Evolutionary conservation across 2,113 vertebrate genomes (phyloP).

Genomic region (Gavia stellata): DNA sequence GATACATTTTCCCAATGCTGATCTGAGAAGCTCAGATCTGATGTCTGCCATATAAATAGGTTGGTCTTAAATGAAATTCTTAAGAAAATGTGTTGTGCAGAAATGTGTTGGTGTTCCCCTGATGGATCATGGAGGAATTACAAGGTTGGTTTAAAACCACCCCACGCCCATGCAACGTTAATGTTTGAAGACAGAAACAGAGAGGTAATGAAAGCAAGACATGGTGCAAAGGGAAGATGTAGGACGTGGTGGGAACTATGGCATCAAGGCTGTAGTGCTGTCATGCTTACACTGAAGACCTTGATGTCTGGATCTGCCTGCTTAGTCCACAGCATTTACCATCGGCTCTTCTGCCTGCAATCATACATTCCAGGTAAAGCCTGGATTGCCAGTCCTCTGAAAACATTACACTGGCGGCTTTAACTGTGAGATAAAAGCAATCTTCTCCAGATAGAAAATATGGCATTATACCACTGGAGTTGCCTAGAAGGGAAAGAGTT

Average conservation of each 20-base stretch:
- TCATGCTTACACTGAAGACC: not conserved
- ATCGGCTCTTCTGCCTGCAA: not conserved
- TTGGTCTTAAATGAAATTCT: not conserved
- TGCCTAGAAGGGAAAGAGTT: not conserved
- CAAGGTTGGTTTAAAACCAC: not conserved
- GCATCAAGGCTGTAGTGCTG: not conserved
- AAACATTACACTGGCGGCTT: not conserved
- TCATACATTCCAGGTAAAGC: not conserved
- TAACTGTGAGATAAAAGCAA: not conserved
- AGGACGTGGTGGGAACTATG: not conserved
- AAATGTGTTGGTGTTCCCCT: not conserved
- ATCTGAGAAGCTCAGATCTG: not conserved
- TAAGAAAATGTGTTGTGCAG: not conserved
- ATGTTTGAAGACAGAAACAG: not conserved
- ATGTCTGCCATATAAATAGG: not conserved
- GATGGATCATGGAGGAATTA: not conserved
- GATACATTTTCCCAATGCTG: not conserved
- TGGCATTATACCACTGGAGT: not conserved
- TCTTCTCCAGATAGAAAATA: not conserved
- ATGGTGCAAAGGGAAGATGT: not conserved
- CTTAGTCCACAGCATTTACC: not conserved
- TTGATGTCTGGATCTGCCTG: not conserved
- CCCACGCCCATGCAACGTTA: not conserved
- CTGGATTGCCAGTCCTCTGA: not conserved
- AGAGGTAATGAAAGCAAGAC: not conserved